Percentiles rank a stretch among this genome's conserved stretches.
Evolutionary conservation across 2,888 invertebrate species (phyloP).

Genomic region (Abrostola tripartita): DNA sequence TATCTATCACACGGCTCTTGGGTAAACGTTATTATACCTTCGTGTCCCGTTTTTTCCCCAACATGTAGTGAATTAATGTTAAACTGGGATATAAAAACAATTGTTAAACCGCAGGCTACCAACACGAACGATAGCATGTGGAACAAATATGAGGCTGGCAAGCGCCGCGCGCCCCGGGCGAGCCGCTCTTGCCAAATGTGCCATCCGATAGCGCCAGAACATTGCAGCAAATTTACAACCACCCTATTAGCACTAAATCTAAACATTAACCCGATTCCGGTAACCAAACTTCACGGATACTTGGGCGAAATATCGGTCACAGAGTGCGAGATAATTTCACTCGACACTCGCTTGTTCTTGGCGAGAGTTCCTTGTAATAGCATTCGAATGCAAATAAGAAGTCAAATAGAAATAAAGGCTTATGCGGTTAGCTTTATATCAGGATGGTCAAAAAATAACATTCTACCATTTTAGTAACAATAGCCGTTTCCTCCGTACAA

Average conservation of each 20-base stretch:
- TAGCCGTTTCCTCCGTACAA: too few species aligned
- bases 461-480: neutral
- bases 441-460: neutral
- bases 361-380: constrained; percentile 54
- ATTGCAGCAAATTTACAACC: constrained; percentile 86
- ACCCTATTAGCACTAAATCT: constrained; percentile 88
- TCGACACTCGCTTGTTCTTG: constrained; percentile 65
- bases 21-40: constrained; percentile 37
- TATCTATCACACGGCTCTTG: constrained; percentile 46
- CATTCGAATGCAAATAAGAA: constrained; percentile 54
- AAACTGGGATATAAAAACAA: constrained; percentile 73
- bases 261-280: constrained; percentile 87
- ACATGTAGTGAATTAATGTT: constrained; percentile 44
- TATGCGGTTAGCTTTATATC: neutral
- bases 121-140: constrained; percentile 67
- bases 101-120: constrained; percentile 76
- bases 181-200: constrained; percentile 83
- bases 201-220: constrained; percentile 86
- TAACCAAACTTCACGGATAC: constrained; percentile 83
- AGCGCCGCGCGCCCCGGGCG: constrained; percentile 71
- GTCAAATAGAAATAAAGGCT: constrained; percentile 22
- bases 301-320: constrained; percentile 79
- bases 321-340: constrained; percentile 70
- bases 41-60: constrained; percentile 36
- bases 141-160: constrained; percentile 82